phyloP scores from a whole-genome alignment of 2,797 vertebrate genomes.

The Hippopotamyrus pictus region DNA sequence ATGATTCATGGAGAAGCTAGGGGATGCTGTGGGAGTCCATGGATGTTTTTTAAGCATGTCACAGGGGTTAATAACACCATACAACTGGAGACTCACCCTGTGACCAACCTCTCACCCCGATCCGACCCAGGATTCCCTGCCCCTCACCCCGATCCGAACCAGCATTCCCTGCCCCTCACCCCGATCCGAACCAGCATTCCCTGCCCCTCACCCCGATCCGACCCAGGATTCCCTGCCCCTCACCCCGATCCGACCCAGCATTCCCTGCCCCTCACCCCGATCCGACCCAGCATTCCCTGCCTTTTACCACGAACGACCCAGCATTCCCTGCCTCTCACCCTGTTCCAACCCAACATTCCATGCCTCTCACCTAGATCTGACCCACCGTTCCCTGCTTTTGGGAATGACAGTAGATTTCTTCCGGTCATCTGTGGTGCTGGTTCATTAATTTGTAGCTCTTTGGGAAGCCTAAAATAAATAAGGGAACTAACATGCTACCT shows the following conservation, averaged over 20 bases:
- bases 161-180: conserved; percentile 33
- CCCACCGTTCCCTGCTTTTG: conserved; percentile 12
- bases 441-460: neutral
- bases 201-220: conserved; percentile 31
- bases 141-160: neutral
- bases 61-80: conserved; percentile 48
- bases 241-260: neutral
- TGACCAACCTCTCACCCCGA: conserved; percentile 45
- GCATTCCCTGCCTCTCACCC: conserved; percentile 33
- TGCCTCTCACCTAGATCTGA: conserved; percentile 33
- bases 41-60: neutral
- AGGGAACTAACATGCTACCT: neutral
- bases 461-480: neutral
- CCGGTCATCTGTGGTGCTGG: neutral
- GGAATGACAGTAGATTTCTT: neutral
- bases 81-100: conserved; percentile 50
- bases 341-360: neutral
- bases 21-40: neutral
- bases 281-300: neutral
- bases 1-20: conserved; percentile 25
- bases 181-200: neutral
- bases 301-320: conserved; percentile 30
- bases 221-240: conserved; percentile 32
- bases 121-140: neutral
- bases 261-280: conserved; percentile 35